Percentiles rank a stretch among this genome's conserved stretches.
Conservation (phyloP, 1,140 invertebrate genomes). For the Drosophila leontia region DNA sequence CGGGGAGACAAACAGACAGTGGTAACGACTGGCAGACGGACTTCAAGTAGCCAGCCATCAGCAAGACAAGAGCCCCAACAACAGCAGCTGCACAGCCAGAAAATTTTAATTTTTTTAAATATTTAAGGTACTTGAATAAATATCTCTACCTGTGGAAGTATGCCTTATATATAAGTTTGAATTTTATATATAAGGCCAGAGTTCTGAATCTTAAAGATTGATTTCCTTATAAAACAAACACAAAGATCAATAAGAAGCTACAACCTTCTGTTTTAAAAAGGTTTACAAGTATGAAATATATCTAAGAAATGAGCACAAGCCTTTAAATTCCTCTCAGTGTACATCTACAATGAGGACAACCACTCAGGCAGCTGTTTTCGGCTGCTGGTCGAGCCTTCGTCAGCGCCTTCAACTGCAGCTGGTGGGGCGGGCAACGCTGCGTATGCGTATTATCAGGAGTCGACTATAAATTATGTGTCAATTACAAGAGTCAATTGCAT, state of each 20-base stretch:
- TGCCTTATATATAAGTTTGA: no score
- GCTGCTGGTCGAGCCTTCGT: conserved; percentile 31
- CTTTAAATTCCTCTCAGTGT: neutral
- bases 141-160: no score
- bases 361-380: conserved; percentile 44
- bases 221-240: no score
- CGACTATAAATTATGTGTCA: conserved; percentile 80
- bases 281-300: neutral
- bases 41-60: conserved; percentile 46
- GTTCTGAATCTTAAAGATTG: no score
- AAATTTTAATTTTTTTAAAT: neutral
- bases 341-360: conserved; percentile 17
- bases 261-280: neutral
- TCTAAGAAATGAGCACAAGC: neutral
- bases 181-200: no score
- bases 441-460: conserved; percentile 73
- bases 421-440: conserved; percentile 52
- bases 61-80: conserved; percentile 35
- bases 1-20: conserved; percentile 25
- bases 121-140: neutral
- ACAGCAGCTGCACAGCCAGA: conserved; percentile 24
- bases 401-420: conserved; percentile 65
- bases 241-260: neutral
- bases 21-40: conserved; percentile 27
- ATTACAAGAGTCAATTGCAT: conserved; percentile 82